A percentile compares a stretch with the other conserved stretches of the same genome.
phyloP scores from a whole-genome alignment of 2,888 invertebrate species.

The Drosophila kanekoi region DNA sequence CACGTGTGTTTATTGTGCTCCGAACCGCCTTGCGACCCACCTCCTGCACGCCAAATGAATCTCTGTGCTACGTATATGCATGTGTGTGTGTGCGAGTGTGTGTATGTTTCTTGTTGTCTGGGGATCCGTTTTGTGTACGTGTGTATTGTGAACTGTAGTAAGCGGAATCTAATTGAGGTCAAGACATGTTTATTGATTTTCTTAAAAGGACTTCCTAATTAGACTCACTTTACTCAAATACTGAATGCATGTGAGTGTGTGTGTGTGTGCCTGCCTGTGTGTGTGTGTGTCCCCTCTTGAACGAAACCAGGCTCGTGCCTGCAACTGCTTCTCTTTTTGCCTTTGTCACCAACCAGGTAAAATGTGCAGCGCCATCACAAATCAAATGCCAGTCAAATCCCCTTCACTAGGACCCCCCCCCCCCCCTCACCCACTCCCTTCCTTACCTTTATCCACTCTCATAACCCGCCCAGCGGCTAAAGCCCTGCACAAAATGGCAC shows the following conservation, averaged over 20 bases:
- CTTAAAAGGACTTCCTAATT: slow-evolving; percentile 81
- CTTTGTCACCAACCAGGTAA: slow-evolving; percentile 43
- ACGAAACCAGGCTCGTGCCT: slow-evolving; percentile 4
- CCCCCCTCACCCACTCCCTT: neutral
- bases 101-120: slow-evolving; percentile 64
- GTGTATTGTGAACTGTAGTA: slow-evolving; percentile 78
- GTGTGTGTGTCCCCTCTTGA: slow-evolving; percentile 3
- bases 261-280: slow-evolving; percentile 1
- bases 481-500: slow-evolving; percentile 33
- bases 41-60: slow-evolving; percentile 43
- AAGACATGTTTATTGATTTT: slow-evolving; percentile 83
- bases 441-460: neutral
- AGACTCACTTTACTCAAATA: slow-evolving; percentile 73
- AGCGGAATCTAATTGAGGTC: slow-evolving; percentile 83
- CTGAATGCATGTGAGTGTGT: slow-evolving; percentile 10
- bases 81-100: slow-evolving; percentile 47
- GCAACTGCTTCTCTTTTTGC: slow-evolving; percentile 7
- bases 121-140: slow-evolving; percentile 61
- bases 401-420: neutral
- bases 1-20: slow-evolving; percentile 63
- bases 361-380: slow-evolving; percentile 63
- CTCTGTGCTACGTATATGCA: slow-evolving; percentile 14
- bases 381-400: slow-evolving; percentile 53
- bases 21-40: neutral
- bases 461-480: neutral